Evolutionary conservation across 2,797 vertebrate species (phyloP), one percentile per base, ranked within the genome.

Genomic region (Tangara arthus): DNA sequence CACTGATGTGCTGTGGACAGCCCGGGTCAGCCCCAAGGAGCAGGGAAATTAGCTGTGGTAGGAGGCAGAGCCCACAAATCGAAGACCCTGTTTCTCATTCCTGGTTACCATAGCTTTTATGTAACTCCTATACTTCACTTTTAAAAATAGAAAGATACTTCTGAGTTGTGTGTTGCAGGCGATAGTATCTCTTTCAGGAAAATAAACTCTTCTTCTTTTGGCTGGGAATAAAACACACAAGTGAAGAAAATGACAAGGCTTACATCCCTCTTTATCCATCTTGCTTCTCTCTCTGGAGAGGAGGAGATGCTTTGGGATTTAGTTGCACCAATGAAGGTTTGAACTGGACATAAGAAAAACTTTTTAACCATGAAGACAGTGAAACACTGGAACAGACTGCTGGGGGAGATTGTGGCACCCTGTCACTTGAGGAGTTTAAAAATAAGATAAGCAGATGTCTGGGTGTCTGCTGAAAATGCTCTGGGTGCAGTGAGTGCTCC

Each of bases 61-160:
- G 55, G 61, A 72, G 21, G 4, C 28, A 42, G 30, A 88, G 39
- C 53, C 65, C 72, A 5, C 26, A 11, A 2, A 35, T 11, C 11
- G 42, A 71, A 70, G 83, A 53, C 73, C 39, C 34, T 55, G 8
- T 18, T 71, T 46, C 46, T 81, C 75, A 14, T 41, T 46, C 17
- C 60, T 34, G 49, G 15, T 85, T 75, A 82, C 70, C 76, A 61
- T 16, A 92, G 88, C 37, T 76, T 96, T 95, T 93, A 68, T 41
- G 15, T 66, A 86, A 83, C 41, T 69, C 69, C 64, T 28, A 27
- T 60, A 64, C 55, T 89, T 88, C 82, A 37, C 70, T 88, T 81
- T 59, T 65, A 84, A 92, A 96, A 95, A 94, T 64, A 93, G 94
- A 78, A 77, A 64, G 59, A 53, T n/a, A 15, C 47, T 87, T 91